Evolutionary conservation across 1,140 invertebrate genomes (phyloP).

Genomic region (Plodia interpunctella): DNA sequence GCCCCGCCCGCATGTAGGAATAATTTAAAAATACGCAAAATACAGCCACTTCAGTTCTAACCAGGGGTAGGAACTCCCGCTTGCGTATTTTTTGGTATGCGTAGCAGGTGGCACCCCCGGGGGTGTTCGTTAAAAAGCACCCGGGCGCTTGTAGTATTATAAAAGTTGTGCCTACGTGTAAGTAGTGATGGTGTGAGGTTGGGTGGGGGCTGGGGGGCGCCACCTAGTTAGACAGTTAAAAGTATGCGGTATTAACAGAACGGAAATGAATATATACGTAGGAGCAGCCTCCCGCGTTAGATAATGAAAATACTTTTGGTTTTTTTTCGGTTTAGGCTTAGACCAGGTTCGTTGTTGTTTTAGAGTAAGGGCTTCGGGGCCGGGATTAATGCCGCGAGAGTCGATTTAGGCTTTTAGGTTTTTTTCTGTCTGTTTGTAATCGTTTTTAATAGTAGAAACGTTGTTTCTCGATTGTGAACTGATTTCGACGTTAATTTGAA

Average conservation of each 20-base stretch:
- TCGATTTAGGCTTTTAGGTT: background rate
- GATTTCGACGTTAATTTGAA: too few species aligned
- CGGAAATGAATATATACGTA: conserved; percentile 75
- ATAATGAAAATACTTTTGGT: conserved; percentile 66
- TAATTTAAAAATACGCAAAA: conserved; percentile 61
- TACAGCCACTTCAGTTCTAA: conserved; percentile 36
- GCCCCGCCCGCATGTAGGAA: conserved; percentile 56
- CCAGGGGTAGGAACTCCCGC: conserved; percentile 36
- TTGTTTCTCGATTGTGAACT: too few species aligned
- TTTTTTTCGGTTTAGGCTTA: conserved; percentile 53
- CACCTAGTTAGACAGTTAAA: conserved; percentile 62
- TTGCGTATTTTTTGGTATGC: conserved; percentile 37
- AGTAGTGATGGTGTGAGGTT: conserved; percentile 55
- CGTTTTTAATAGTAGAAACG: too few species aligned
- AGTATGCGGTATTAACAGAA: conserved; percentile 75
- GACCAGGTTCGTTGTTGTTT: conserved; percentile 11
- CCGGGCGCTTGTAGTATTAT: conserved; percentile 68
- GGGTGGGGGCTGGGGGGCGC: conserved; percentile 25
- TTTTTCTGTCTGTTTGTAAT: too few species aligned
- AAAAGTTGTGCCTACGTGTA: conserved; percentile 75
- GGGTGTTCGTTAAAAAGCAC: conserved; percentile 68
- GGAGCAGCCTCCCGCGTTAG: conserved; percentile 62
- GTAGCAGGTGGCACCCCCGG: conserved; percentile 61
- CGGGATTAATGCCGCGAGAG: background rate
- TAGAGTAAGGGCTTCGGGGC: background rate